Evolutionary conservation across 2,113 vertebrate species (phyloP).

Genomic region (Rhinoderma darwinii): DNA sequence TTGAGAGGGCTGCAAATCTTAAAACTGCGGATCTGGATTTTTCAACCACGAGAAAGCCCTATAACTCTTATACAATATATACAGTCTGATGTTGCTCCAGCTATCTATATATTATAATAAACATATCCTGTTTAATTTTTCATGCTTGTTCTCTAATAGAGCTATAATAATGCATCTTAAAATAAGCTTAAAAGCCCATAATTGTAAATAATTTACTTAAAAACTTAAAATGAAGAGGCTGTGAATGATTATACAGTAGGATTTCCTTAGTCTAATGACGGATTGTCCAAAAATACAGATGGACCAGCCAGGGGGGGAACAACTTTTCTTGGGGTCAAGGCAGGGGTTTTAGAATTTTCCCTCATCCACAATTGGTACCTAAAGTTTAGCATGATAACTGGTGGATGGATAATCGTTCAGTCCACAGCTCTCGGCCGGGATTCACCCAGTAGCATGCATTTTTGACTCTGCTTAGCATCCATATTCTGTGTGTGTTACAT

Average conservation of each 20-base stretch:
- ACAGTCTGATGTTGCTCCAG: background rate
- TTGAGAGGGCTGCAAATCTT: background rate
- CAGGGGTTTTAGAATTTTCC: background rate
- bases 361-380: background rate
- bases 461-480: too few relatives aligned
- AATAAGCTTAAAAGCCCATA: slow-evolving; percentile 3
- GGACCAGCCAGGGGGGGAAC: background rate
- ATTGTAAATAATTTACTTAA: background rate
- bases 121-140: background rate
- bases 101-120: slow-evolving; percentile 1
- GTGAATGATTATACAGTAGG: background rate
- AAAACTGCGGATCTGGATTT: slow-evolving; percentile 26
- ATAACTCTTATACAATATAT: background rate
- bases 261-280: background rate
- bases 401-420: too few relatives aligned
- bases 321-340: background rate
- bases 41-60: background rate
- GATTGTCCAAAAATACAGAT: background rate
- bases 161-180: background rate
- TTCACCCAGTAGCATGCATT: too few relatives aligned
- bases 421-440: too few relatives aligned
- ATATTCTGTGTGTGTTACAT: too few relatives aligned
- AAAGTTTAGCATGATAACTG: too few relatives aligned
- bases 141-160: background rate
- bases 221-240: background rate